A percentile compares a stretch with the other conserved stretches of the same genome.
These are phyloP conservation scores for Cantharis rustica DNA, from an alignment of 2,888 invertebrate genomes.

Conservation along the genomic window DNA sequence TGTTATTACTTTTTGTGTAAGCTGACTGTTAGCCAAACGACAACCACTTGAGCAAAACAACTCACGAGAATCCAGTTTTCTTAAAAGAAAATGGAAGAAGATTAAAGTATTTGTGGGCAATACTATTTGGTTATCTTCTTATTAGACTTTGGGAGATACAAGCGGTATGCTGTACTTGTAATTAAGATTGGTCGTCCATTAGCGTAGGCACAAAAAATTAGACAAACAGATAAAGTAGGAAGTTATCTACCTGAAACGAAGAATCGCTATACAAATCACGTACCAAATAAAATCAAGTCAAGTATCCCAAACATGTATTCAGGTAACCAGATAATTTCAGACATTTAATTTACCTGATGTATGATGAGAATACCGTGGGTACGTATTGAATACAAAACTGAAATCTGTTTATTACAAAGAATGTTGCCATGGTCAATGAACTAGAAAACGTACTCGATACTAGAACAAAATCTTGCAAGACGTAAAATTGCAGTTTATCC, in stretches of 20 bases:
- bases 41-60: too few species aligned
- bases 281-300: constrained; percentile 11
- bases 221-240: background rate
- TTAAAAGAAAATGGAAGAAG: background rate
- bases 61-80: too few species aligned
- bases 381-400: background rate
- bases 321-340: constrained; percentile 18
- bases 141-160: background rate
- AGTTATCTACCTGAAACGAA: background rate
- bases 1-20: too few species aligned
- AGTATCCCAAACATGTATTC: constrained; percentile 17
- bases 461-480: constrained; percentile 26
- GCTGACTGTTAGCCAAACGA: too few species aligned
- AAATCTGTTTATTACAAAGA: constrained; percentile 4
- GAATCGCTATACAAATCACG: constrained; percentile 5
- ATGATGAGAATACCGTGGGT: constrained; percentile 8
- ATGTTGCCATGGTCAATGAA: constrained; percentile 35
- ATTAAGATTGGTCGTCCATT: background rate
- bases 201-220: background rate
- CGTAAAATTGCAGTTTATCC: constrained; percentile 34
- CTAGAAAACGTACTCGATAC: constrained; percentile 28
- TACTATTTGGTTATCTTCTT: background rate
- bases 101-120: background rate
- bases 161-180: background rate
- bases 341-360: constrained; percentile 22